Evolutionary conservation across 2,113 vertebrate genomes (phyloP).

Genomic region (Gadus macrocephalus): DNA sequence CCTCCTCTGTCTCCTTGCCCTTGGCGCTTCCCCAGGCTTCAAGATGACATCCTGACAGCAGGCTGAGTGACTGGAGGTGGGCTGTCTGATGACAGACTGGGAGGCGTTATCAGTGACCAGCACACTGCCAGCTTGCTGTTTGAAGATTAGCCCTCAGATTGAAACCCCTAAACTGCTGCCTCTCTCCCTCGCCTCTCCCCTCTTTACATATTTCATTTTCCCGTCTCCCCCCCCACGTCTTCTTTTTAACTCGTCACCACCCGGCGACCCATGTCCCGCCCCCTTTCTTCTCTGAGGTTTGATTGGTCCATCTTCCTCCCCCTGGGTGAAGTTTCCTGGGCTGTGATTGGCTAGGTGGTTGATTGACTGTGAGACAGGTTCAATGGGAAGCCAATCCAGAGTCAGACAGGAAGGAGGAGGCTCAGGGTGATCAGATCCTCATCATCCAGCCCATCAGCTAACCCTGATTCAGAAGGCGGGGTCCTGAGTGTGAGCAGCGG

Average conservation of each 20-base stretch:
- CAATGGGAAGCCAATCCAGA: constrained; percentile 73
- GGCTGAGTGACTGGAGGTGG: constrained; percentile 69
- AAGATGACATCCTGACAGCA: constrained; percentile 68
- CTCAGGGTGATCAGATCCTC: constrained; percentile 54
- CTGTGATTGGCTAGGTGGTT: constrained; percentile 70
- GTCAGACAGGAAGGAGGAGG: constrained; percentile 56
- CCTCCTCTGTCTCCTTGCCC: constrained; percentile 54
- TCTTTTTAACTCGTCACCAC: neutral
- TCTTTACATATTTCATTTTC: constrained; percentile 52
- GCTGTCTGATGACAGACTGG: constrained; percentile 68
- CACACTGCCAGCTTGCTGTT: constrained; percentile 70
- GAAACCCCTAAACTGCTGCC: constrained; percentile 60
- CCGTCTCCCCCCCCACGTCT: neutral
- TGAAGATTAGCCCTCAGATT: constrained; percentile 72
- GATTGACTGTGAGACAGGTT: constrained; percentile 68
- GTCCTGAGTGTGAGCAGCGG: constrained; percentile 46
- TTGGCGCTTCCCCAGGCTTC: constrained; percentile 71
- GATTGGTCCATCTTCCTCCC: constrained; percentile 72
- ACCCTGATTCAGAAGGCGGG: constrained; percentile 38
- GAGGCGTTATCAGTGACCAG: constrained; percentile 74
- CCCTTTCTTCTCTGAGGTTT: constrained; percentile 23
- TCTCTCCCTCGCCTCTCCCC: constrained; percentile 45
- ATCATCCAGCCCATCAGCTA: constrained; percentile 46
- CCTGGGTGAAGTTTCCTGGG: constrained; percentile 56
- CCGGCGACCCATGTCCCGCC: constrained; percentile 37